Base-by-base conservation (phyloP, 2,113 vertebrate species). In the Zapornia atra region DNA sequence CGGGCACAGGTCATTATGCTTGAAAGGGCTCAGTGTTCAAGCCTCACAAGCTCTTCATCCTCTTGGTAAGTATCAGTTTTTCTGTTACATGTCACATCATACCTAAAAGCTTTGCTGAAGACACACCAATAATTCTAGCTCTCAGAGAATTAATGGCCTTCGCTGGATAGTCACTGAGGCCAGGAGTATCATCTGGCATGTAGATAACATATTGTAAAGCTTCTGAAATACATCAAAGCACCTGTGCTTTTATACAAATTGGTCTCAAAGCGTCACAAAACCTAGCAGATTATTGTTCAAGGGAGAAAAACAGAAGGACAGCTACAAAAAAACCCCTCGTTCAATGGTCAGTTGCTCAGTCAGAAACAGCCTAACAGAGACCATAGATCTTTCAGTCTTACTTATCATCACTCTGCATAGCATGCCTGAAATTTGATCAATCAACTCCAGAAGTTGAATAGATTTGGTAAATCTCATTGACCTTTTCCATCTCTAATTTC, bases 101-200 rank as follows among this genome's bases (percentile, higher is more conserved):
- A 69, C 75, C 56, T 60, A 56, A 82, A 66, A 25, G 33, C 14
- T n/a, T 90, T 65, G 26, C 86, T 63, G 36, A 50, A 48, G 36
- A 34, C 71, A 90, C 57, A 85, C 36, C 33, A 64, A 65, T 92
- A 84, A 31, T 42, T 79, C 53, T 7, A 72, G 16, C 69, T 82
- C 46, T 46, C 73, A 66, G 54, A 88, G 60, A 79, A 96, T 70
- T 90, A 68, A 84, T 80, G 86, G 86, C 81, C 63, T 22, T 54
- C 21, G 54, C 81, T 70, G 73, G 83, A 66, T 6, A 42, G 68
- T 73, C 72, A 75, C 59, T 2, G 33, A 89, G 60, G 26, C 56
- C 95, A 96, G 78, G 70, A 96, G 53, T 56, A 82, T 88, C 85
- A 93, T 92, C 95, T 95, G 95, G 92, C 78, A 93, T 48, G 75